Conservation (phyloP, 2,888 invertebrate genomes). For the Chloroclystis v-ata region DNA sequence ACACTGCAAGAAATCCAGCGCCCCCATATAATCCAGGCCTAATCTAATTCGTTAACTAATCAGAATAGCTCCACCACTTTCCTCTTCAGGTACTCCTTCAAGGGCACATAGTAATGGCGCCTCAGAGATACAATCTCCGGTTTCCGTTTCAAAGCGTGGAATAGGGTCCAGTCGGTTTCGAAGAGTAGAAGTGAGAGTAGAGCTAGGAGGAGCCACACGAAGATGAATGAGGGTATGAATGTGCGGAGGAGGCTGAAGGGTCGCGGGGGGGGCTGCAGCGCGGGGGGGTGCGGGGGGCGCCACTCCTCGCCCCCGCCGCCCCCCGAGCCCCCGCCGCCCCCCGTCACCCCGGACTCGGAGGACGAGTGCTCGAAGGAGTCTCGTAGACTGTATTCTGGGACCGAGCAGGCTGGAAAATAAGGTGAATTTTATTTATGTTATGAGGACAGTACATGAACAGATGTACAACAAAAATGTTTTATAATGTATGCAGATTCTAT, state of each 20-base stretch:
- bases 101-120: slow-evolving; percentile 89
- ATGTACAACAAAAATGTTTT: too few relatives aligned
- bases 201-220: slow-evolving; percentile 83
- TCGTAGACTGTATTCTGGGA: slow-evolving; percentile 82
- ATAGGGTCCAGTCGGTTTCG: slow-evolving; percentile 86
- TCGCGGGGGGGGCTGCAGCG: slow-evolving; percentile 39
- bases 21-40: slow-evolving; percentile 7
- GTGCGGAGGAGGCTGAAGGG: slow-evolving; percentile 68
- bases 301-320: slow-evolving; percentile 34
- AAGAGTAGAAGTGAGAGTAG: slow-evolving; percentile 84
- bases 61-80: slow-evolving; percentile 81
- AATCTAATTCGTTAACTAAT: slow-evolving; percentile 34
- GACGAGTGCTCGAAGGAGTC: slow-evolving; percentile 86
- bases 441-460: too few relatives aligned
- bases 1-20: not conserved
- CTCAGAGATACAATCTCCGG: slow-evolving; percentile 87
- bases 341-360: slow-evolving; percentile 83
- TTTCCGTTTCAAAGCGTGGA: slow-evolving; percentile 82
- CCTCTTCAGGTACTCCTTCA: slow-evolving; percentile 85
- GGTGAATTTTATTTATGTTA: not conserved
- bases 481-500: too few relatives aligned
- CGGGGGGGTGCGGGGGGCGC: slow-evolving; percentile 67
- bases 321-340: too few relatives aligned
- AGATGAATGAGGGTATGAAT: slow-evolving; percentile 87
- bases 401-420: slow-evolving; percentile 40